A percentile compares a stretch with the other conserved stretches of the same genome.
Conservation (phyloP, 2,113 vertebrate species). For the Paracyprichromis sp. region DNA sequence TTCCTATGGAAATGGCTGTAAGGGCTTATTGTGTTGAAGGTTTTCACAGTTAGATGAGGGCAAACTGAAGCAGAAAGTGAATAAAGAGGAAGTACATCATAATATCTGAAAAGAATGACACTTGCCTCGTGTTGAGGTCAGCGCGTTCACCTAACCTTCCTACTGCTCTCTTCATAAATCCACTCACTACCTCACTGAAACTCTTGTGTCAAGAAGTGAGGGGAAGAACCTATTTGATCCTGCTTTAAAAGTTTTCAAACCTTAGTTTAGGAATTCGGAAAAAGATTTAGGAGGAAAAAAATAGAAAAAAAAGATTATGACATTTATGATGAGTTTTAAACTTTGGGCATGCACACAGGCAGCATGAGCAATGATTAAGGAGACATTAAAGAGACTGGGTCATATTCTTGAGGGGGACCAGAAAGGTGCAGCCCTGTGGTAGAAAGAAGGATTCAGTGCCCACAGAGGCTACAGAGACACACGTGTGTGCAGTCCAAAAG, state of each 20-base stretch:
- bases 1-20: conserved; percentile 18
- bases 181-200: background rate
- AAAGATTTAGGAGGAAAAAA: background rate
- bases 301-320: background rate
- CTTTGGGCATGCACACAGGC: background rate
- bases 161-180: background rate
- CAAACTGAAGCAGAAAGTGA: background rate
- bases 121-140: background rate
- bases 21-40: background rate
- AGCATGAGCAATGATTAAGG: background rate
- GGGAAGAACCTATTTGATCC: background rate
- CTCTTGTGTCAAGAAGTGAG: background rate
- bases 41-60: background rate
- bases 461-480: background rate
- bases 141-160: background rate
- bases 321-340: background rate
- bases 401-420: background rate
- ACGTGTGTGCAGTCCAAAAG: background rate
- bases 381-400: background rate
- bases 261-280: background rate
- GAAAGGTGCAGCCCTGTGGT: background rate
- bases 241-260: background rate
- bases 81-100: background rate
- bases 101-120: background rate
- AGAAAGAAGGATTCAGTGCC: background rate